A percentile compares a stretch with the other conserved stretches of the same genome.
Conservation (phyloP, 2,797 vertebrate genomes). For the Brotula barbata region DNA sequence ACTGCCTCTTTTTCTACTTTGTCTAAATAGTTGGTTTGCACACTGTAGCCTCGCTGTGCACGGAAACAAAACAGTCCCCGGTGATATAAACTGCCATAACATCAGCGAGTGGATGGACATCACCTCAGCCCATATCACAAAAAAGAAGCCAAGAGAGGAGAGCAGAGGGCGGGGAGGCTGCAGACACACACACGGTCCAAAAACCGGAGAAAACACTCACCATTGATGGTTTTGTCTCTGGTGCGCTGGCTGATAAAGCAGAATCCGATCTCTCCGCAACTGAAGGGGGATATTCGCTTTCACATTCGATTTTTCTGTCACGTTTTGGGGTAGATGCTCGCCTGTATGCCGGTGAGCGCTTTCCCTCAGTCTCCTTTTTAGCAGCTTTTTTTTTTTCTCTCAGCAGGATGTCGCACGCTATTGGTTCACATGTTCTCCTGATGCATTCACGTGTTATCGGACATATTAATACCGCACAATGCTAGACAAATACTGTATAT, state of each 20-base stretch:
- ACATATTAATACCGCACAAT: slow-evolving; percentile 11
- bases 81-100: slow-evolving; percentile 12
- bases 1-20: neutral
- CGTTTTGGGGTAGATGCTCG: slow-evolving; percentile 27
- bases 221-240: slow-evolving; percentile 75
- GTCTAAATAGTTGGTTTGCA: neutral
- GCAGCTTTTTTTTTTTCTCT: slow-evolving; percentile 34
- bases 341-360: slow-evolving; percentile 50
- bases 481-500: too few relatives aligned
- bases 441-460: slow-evolving; percentile 43
- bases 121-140: slow-evolving; percentile 56
- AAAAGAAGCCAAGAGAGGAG: slow-evolving; percentile 34
- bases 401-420: slow-evolving; percentile 70
- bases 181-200: slow-evolving; percentile 37
- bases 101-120: slow-evolving; percentile 38
- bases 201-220: slow-evolving; percentile 67
- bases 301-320: slow-evolving; percentile 35
- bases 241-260: slow-evolving; percentile 39
- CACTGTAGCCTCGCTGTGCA: neutral
- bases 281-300: slow-evolving; percentile 25
- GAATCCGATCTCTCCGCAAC: slow-evolving; percentile 34
- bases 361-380: slow-evolving; percentile 37
- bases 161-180: slow-evolving; percentile 52
- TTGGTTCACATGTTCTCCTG: slow-evolving; percentile 66
- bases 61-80: neutral